These are phyloP conservation scores for Zaprionus kolodkinae DNA, from an alignment of 1,140 invertebrate genomes.

Conservation along the genomic window DNA sequence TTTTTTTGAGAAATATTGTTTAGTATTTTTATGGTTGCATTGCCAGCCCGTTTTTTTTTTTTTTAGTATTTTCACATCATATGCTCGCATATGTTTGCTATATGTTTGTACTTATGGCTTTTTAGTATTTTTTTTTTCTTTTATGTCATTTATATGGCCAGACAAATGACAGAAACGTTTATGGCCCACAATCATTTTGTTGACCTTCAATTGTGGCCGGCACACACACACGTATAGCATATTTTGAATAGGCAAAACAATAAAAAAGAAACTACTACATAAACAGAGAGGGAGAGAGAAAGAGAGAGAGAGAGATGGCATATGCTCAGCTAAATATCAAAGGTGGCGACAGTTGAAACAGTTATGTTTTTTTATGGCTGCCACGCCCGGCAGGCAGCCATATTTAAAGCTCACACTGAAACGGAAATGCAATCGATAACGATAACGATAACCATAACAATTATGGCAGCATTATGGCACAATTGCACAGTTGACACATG, in stretches of 20 bases:
- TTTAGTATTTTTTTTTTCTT: conserved; percentile 14
- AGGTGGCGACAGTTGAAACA: conserved; percentile 38
- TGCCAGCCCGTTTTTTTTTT: too few relatives aligned
- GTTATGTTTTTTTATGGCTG: conserved; percentile 21
- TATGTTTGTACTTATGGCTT: conserved; percentile 4
- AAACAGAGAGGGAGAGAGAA: background rate
- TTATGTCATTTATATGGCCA: conserved; percentile 39
- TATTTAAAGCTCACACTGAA: background rate
- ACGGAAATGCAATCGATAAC: background rate
- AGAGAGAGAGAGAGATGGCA: background rate
- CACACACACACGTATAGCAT: conserved; percentile 30
- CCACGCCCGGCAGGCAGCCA: too few relatives aligned
- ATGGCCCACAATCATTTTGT: conserved; percentile 48
- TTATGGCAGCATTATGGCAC: background rate
- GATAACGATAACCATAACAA: conserved; percentile 13
- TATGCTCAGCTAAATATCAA: conserved; percentile 34
- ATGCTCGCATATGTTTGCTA: conserved; percentile 19
- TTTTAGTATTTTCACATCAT: conserved; percentile 11
- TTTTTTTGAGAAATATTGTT: background rate
- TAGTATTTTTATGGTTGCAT: conserved; percentile 8
- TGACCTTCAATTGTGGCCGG: conserved; percentile 50
- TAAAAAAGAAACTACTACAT: conserved; percentile 48
- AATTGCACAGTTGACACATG: background rate
- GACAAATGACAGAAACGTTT: conserved; percentile 63
- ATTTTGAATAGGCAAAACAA: conserved; percentile 49